These are phyloP conservation scores for Canis aureus DNA, from an alignment of 2,113 vertebrate genomes.

Conservation along the genomic window DNA sequence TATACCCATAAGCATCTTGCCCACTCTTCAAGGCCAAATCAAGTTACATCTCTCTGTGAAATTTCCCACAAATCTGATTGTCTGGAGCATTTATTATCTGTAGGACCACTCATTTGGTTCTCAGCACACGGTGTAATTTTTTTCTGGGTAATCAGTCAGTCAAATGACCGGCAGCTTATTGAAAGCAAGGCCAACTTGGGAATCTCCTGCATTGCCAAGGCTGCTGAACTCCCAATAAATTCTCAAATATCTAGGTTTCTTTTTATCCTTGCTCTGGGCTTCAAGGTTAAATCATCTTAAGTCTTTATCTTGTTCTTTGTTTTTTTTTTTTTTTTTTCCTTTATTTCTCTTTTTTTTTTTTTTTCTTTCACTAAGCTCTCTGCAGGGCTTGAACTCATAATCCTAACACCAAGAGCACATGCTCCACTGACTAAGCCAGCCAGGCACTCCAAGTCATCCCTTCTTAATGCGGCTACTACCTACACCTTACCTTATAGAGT, in stretches of 20 bases:
- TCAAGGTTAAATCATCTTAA: neutral
- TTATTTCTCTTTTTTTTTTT: neutral
- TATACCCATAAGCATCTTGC: neutral
- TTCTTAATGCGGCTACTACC: neutral
- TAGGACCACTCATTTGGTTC: neutral
- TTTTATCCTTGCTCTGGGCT: neutral
- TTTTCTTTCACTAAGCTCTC: neutral
- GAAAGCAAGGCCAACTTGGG: neutral
- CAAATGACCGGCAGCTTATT: neutral
- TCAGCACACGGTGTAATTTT: neutral
- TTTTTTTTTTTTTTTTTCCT: neutral
- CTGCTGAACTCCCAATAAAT: neutral
- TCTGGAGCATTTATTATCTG: neutral
- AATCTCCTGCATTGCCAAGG: neutral
- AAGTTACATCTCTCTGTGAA: neutral
- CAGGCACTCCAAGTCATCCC: neutral
- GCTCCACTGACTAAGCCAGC: neutral
- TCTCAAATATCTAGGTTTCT: neutral
- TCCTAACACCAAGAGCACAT: neutral
- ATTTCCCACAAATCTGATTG: neutral
- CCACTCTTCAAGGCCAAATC: neutral
- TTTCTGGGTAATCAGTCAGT: neutral
- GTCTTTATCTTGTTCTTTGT: neutral
- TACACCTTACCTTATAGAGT: neutral
- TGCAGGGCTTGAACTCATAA: neutral